Conservation (phyloP, 2,888 invertebrate species). For the Cheilosia urbana region DNA sequence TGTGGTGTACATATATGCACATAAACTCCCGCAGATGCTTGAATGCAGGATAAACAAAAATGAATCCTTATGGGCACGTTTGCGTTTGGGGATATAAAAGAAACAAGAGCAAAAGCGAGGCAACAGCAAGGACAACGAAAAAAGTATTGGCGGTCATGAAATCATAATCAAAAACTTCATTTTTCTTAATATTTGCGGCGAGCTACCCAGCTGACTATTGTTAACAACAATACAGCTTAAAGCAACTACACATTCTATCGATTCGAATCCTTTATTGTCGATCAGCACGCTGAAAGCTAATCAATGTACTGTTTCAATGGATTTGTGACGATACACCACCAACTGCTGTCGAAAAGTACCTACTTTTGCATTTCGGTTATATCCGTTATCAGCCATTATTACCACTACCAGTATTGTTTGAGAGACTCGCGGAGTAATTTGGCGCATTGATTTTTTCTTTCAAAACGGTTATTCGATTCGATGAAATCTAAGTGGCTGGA, state of each 20-base stretch:
- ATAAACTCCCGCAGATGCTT: conserved; percentile 52
- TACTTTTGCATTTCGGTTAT: no score
- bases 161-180: conserved; percentile 60
- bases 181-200: conserved; percentile 46
- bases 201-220: neutral
- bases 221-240: neutral
- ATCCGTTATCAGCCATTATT: no score
- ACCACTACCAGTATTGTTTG: no score
- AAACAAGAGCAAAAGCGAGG: conserved; percentile 4
- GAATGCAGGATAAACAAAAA: conserved; percentile 65
- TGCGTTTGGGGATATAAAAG: conserved; percentile 5
- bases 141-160: conserved; percentile 43
- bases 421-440: no score
- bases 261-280: conserved; percentile 25
- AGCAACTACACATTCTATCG: neutral
- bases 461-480: no score
- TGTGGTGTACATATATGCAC: conserved; percentile 2
- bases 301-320: neutral
- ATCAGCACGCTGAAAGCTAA: neutral
- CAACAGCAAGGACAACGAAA: conserved; percentile 19
- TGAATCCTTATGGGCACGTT: conserved; percentile 44
- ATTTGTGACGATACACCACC: neutral
- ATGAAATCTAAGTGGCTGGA: no score
- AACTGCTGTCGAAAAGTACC: neutral
- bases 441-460: no score